A percentile compares a stretch with the other conserved stretches of the same genome.
Conservation (phyloP, 2,888 invertebrate species). For the Oconnorella tubifera region DNA sequence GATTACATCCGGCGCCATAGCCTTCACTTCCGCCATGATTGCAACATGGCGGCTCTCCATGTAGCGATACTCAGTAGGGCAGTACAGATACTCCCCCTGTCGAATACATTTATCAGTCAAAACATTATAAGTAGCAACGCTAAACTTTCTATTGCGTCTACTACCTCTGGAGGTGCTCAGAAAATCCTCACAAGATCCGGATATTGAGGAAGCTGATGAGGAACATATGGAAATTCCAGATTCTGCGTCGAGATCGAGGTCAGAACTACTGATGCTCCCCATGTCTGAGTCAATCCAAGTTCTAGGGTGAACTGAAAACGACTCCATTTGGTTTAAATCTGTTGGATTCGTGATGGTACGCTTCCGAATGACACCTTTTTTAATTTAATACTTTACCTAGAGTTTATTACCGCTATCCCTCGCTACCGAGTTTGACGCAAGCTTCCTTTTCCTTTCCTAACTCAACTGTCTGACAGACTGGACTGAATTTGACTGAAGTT, state of each 20-base stretch:
- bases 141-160: constrained; percentile 4
- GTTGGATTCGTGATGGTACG: too few species aligned
- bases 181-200: not conserved
- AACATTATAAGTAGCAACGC: constrained; percentile 16
- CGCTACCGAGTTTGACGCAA: too few species aligned
- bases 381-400: too few species aligned
- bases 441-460: too few species aligned
- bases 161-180: not conserved
- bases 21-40: not conserved
- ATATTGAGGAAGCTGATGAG: constrained; percentile 6
- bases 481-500: too few species aligned
- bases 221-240: constrained; percentile 12
- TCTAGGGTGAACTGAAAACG: not conserved
- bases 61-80: constrained; percentile 8
- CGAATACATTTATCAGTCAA: constrained; percentile 13
- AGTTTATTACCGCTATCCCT: too few species aligned
- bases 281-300: not conserved
- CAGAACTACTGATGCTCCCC: not conserved
- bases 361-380: too few species aligned
- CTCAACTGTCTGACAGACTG: too few species aligned
- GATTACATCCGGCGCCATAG: constrained; percentile 15
- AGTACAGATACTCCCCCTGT: constrained; percentile 14
- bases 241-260: constrained; percentile 4
- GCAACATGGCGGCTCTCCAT: constrained; percentile 8
- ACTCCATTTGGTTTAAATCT: too few species aligned